Conservation (phyloP, 2,797 vertebrate species). For the Alectoris magna region DNA sequence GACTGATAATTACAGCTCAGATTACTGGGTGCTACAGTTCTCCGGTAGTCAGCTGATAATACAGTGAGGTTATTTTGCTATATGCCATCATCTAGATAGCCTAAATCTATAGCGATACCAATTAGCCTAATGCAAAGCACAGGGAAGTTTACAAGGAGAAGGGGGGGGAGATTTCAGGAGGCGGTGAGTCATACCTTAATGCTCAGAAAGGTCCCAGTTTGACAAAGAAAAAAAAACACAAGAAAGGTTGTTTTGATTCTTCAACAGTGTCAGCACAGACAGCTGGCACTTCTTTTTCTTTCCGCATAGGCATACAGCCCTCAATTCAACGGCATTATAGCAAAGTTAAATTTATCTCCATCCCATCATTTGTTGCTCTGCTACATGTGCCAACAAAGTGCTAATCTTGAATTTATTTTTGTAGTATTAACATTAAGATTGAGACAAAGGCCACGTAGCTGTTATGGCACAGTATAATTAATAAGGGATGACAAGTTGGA, state of each 20-base stretch:
- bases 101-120: neutral
- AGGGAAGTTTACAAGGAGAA: neutral
- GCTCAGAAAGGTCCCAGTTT: neutral
- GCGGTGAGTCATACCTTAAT: neutral
- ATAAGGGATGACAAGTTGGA: neutral
- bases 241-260: neutral
- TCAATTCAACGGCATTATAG: neutral
- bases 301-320: neutral
- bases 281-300: neutral
- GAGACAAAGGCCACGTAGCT: neutral
- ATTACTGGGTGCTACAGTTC: neutral
- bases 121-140: neutral
- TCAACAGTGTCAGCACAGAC: neutral
- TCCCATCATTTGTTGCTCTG: neutral
- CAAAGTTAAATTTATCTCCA: neutral
- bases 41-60: accelerated
- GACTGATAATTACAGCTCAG: conserved; percentile 42
- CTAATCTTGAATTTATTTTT: conserved; percentile 1
- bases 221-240: neutral
- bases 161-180: neutral
- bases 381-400: neutral
- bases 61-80: neutral
- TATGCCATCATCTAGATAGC: neutral
- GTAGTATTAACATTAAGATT: neutral
- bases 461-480: neutral